phyloP scores from a whole-genome alignment of 2,888 invertebrate species.

The Itoplectis maculator region DNA sequence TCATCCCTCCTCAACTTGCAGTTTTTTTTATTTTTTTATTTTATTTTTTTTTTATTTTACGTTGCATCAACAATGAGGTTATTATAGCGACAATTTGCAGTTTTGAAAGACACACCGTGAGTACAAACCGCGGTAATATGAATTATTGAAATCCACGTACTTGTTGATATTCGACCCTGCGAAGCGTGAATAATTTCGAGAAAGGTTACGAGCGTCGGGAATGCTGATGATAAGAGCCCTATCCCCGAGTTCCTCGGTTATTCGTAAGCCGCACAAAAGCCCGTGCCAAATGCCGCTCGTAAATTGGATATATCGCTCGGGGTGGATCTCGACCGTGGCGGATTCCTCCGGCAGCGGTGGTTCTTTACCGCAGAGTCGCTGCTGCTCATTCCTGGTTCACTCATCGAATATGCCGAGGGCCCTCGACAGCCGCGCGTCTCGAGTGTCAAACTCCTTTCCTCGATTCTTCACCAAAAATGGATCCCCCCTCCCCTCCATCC shows the following conservation, averaged over 20 bases:
- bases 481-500: too few relatives aligned
- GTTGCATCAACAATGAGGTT: too few relatives aligned
- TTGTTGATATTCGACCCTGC: not conserved
- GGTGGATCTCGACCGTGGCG: not conserved
- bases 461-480: conserved; percentile 63
- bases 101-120: too few relatives aligned
- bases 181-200: not conserved
- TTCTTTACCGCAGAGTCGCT: conserved; percentile 5
- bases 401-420: conserved; percentile 67
- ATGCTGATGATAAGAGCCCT: not conserved
- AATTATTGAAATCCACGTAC: not conserved
- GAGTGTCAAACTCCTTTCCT: conserved; percentile 58
- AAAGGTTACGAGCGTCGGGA: not conserved
- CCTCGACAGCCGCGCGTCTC: conserved; percentile 59
- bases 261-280: conserved; percentile 17
- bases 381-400: conserved; percentile 58
- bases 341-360: conserved; percentile 5
- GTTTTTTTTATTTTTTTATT: too few relatives aligned
- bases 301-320: conserved; percentile 2
- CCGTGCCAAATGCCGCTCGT: conserved; percentile 15
- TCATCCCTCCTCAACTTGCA: too few relatives aligned
- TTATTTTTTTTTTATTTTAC: too few relatives aligned
- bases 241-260: not conserved
- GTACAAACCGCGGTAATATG: not conserved
- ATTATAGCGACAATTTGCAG: too few relatives aligned